A percentile compares a stretch with the other conserved stretches of the same genome.
phyloP scores from a whole-genome alignment of 2,888 invertebrate species.

The Amblyteles armatorius region DNA sequence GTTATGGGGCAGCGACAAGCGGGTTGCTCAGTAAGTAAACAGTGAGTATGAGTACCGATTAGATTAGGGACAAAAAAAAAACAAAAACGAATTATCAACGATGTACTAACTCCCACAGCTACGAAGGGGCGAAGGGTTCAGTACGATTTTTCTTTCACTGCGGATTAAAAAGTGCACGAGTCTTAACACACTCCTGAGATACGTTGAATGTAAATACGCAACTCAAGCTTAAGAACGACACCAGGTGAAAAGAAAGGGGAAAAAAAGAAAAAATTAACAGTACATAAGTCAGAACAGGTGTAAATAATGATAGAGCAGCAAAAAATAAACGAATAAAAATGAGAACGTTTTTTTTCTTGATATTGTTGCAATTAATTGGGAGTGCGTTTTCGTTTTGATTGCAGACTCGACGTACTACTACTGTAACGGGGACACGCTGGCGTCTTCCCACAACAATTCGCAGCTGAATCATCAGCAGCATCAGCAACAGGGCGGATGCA shows the following conservation, averaged over 20 bases:
- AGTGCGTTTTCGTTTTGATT: slow-evolving; percentile 33
- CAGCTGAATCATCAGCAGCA: slow-evolving; percentile 80
- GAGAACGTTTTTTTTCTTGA: slow-evolving; percentile 15
- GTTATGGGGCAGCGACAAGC: slow-evolving; percentile 88
- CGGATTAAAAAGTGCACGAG: slow-evolving; percentile 27
- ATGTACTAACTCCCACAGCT: slow-evolving; percentile 48
- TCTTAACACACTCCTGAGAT: slow-evolving; percentile 29
- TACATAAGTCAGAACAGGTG: slow-evolving; percentile 69
- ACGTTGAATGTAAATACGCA: slow-evolving; percentile 18
- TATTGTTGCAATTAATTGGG: not conserved
- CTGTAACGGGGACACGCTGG: slow-evolving; percentile 85
- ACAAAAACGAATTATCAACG: slow-evolving; percentile 34
- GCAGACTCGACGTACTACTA: slow-evolving; percentile 89
- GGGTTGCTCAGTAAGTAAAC: slow-evolving; percentile 90
- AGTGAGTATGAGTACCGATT: slow-evolving; percentile 87
- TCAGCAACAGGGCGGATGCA: slow-evolving; percentile 79
- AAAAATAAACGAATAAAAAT: slow-evolving; percentile 42
- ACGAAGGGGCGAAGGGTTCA: slow-evolving; percentile 34
- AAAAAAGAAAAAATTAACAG: slow-evolving; percentile 32
- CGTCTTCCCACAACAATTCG: slow-evolving; percentile 83
- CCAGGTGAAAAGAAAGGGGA: slow-evolving; percentile 24
- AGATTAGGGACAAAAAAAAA: slow-evolving; percentile 78
- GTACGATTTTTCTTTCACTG: slow-evolving; percentile 1
- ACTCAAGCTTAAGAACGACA: slow-evolving; percentile 1
- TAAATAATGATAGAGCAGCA: slow-evolving; percentile 60